Conservation (phyloP, 2,888 invertebrate species). For the Desoria tigrina region DNA sequence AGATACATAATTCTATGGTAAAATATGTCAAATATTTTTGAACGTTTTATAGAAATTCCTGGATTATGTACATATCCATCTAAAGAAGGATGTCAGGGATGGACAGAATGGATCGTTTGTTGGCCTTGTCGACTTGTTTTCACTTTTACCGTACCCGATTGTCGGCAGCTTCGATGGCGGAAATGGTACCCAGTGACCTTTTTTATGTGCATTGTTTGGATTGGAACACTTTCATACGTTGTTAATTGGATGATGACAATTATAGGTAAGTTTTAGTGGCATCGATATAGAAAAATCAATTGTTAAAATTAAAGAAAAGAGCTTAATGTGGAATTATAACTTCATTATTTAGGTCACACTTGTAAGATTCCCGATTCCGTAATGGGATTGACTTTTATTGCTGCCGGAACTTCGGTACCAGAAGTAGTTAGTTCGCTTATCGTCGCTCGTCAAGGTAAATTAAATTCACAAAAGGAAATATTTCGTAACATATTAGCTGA, state of each 20-base stretch:
- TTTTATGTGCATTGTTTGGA: slow-evolving; percentile 91
- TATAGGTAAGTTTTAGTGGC: slow-evolving; percentile 73
- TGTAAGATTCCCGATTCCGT: slow-evolving; percentile 89
- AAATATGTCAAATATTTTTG: too few relatives aligned
- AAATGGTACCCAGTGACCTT: slow-evolving; percentile 87
- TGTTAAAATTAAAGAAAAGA: too few relatives aligned
- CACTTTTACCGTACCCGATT: slow-evolving; percentile 85
- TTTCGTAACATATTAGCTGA: background rate
- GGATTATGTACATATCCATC: slow-evolving; percentile 19
- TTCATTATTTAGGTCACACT: slow-evolving; percentile 89
- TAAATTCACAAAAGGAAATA: slow-evolving; percentile 2
- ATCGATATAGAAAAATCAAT: too few relatives aligned
- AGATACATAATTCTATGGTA: too few relatives aligned
- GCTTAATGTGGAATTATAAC: too few relatives aligned
- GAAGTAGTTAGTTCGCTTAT: slow-evolving; percentile 93
- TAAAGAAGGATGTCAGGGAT: slow-evolving; percentile 34
- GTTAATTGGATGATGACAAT: slow-evolving; percentile 97
- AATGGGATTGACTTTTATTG: slow-evolving; percentile 73
- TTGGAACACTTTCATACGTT: slow-evolving; percentile 84
- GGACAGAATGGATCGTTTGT: slow-evolving; percentile 71
- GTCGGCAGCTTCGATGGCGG: slow-evolving; percentile 78
- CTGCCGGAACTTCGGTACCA: slow-evolving; percentile 86
- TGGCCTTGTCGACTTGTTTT: slow-evolving; percentile 85
- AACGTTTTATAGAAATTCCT: background rate
- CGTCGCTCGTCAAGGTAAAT: slow-evolving; percentile 84